Evolutionary conservation across 1,140 invertebrate genomes (phyloP).

Genomic region (Panagrolaimus sp.): DNA sequence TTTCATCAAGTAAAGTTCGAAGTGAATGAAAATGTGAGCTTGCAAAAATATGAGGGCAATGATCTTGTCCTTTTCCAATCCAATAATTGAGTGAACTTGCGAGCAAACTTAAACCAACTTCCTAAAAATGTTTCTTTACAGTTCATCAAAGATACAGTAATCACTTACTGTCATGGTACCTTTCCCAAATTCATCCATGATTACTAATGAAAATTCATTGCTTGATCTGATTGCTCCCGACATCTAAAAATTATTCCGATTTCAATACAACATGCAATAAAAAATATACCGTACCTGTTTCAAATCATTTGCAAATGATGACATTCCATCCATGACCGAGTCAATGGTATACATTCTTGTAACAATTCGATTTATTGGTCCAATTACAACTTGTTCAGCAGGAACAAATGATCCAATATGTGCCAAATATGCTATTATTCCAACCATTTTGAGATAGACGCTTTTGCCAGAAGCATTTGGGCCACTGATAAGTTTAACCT

Average conservation of each 20-base stretch:
- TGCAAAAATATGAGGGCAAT: conserved; percentile 53
- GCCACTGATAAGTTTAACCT: conserved; percentile 76
- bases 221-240: conserved; percentile 68
- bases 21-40: conserved; percentile 54
- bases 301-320: conserved; percentile 77
- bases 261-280: conserved; percentile 14
- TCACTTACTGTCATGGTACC: conserved; percentile 69
- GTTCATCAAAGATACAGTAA: neutral
- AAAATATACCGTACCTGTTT: conserved; percentile 67
- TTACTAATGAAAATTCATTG: conserved; percentile 69
- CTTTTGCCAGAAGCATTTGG: conserved; percentile 87
- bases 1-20: conserved; percentile 30
- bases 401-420: conserved; percentile 84
- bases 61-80: conserved; percentile 38
- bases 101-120: conserved; percentile 53
- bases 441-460: conserved; percentile 78
- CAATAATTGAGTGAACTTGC: conserved; percentile 54
- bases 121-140: conserved; percentile 36
- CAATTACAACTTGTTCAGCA: conserved; percentile 70
- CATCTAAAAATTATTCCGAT: conserved; percentile 68
- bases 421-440: conserved; percentile 73
- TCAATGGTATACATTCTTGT: conserved; percentile 72
- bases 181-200: conserved; percentile 86
- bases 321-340: conserved; percentile 73
- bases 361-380: conserved; percentile 70